Base-by-base conservation (phyloP, 1,140 invertebrate genomes). In the Drosophila nigrodunni region DNA sequence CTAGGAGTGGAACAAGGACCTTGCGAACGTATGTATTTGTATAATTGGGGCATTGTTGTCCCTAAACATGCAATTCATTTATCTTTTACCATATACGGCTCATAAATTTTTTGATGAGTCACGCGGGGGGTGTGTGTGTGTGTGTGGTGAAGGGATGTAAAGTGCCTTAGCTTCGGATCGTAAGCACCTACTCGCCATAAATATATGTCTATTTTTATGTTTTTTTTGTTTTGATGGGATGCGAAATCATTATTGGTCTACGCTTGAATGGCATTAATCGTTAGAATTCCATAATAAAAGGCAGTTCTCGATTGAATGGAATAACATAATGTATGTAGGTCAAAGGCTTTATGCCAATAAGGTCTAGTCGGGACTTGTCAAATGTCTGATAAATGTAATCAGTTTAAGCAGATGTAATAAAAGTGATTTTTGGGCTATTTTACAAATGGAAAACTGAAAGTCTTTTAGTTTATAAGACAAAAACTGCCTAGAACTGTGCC, bases 51-150 rank as follows among this genome's bases (percentile, higher is more conserved):
- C 13, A 35, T 25, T 25, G 46, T 59, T 41, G 39, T n/a, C 9
- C n/a, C 39, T 41, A 57, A 55, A 61, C 65, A 58, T 68, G 71
- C 46, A 70, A 66, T 70, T 25, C 60, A 66, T 66, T 65, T 43
- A 64, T 58, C 61, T 57, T 52, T 8, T 57, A 44, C 3, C 64
- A 64, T 82, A 66, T 69, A 79, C 76, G 69, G 71, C 41, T 68
- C 79, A 83, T 81, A 77, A 81, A 78, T 73, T 81, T n/a, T 77
- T 73, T 87, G 66, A 87, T 82, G 54, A 87, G 44, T 65, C 77
- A 65, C 44, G 52, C 57, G 68, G 59, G 70, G 60, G 25, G n/a
- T n/a, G n/a, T n/a, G n/a, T n/a, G n/a, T n/a, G n/a, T 61, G 25
- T 30, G 25, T 30, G 6, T 30, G 6, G 6, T 30, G 6, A 30